phyloP scores from a whole-genome alignment of 2,113 vertebrate genomes.

The Ramphastos sulfuratus region DNA sequence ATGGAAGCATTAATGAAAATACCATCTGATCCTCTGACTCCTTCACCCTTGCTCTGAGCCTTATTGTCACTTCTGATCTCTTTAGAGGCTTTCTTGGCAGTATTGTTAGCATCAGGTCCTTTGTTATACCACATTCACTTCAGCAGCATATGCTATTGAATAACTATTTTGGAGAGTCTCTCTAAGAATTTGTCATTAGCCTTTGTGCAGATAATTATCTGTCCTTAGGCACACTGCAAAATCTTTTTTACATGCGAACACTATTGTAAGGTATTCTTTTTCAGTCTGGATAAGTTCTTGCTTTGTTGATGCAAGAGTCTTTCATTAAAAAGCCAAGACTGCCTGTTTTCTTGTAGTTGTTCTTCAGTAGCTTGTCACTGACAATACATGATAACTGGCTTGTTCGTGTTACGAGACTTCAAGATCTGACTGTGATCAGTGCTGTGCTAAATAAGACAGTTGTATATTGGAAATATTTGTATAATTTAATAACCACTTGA shows the following conservation, averaged over 20 bases:
- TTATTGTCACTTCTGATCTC: conserved; percentile 30
- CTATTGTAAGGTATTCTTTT: background rate
- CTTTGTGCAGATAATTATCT: background rate
- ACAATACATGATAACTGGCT: background rate
- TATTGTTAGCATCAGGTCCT: background rate
- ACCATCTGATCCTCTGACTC: conserved; percentile 25
- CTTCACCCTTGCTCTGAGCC: conserved; percentile 3
- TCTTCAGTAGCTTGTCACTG: background rate
- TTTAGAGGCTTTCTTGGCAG: conserved; percentile 18
- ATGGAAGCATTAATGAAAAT: conserved; percentile 50
- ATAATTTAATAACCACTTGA: background rate
- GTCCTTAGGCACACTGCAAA: background rate
- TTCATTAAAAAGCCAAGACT: background rate
- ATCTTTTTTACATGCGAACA: background rate
- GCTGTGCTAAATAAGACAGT: background rate
- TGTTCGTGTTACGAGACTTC: background rate
- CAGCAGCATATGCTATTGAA: background rate
- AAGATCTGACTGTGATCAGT: background rate
- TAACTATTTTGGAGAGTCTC: background rate
- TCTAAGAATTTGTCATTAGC: background rate
- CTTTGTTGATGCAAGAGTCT: background rate
- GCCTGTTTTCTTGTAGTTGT: background rate
- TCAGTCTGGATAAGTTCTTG: background rate
- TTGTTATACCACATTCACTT: background rate
- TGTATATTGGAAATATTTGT: background rate